Evolutionary conservation across 2,888 invertebrate species (phyloP), one percentile per base, ranked within the genome.

Genomic region (Bembecia ichneumoniformis): DNA sequence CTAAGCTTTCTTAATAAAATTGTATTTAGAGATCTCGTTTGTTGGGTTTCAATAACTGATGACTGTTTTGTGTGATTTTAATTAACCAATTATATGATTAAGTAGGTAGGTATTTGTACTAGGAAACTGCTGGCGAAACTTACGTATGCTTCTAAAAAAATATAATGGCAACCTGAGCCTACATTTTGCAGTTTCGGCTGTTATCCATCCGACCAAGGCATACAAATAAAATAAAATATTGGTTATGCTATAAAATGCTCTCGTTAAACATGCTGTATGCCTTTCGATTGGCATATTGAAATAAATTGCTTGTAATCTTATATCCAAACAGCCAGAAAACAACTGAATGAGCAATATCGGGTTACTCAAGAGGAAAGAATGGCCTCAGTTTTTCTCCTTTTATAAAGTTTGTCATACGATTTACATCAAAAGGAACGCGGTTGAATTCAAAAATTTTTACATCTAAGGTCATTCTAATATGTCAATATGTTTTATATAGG

Each of bases 221-320:
- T 46, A 52, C 57, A 67, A 69, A 66, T 62, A 71, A 72, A 71
- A 74, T 58, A 71, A 73, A 72, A 72, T 57, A 68, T 60, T 55
- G 58, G 5, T 28, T 59, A 56, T 59, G 63, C 65, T 68, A 74
- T 71, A 74, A 76, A 77, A 74, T 70, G 71, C 58, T 62, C 66
- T 66, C 56, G 66, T 71, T 72, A 66, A 71, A 74, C 68, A 70
- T 74, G 64, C 58, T 58, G 63, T 68, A 64, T 67, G 68, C 71
- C 50, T 72, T 81, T 78, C 74, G 73, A 79, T 80, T 80, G 84
- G 75, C 76, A 77, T 81, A 82, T 77, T 80, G 76, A 78, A 84
- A 84, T 83, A 82, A 82, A 84, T 83, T 78, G 82, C 82, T 78
- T 82, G 86, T 86, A 86, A 86, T 86, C 81, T 78, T 82, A 87